Conservation (phyloP, 2,113 vertebrate species). For the Leptobrachium leishanense region DNA sequence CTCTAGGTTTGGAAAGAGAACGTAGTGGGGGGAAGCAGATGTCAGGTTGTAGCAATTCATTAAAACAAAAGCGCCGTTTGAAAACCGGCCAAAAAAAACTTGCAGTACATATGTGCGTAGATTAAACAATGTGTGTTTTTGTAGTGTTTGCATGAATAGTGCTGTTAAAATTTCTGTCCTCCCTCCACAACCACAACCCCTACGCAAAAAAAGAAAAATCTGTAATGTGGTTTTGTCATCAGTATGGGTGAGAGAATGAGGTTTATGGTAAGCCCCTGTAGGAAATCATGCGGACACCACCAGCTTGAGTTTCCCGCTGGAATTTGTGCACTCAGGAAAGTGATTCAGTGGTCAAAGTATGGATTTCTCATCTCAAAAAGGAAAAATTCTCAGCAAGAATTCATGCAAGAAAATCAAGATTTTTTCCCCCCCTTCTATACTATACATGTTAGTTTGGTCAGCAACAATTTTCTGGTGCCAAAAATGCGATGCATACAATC, state of each 20-base stretch:
- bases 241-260: conserved; percentile 17
- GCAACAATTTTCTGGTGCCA: background rate
- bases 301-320: conserved; percentile 21
- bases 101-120: conserved; percentile 17
- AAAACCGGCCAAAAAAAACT: conserved; percentile 28
- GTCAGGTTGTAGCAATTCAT: conserved; percentile 8
- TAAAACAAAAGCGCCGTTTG: conserved; percentile 21
- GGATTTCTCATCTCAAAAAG: conserved; percentile 25
- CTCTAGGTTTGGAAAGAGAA: background rate
- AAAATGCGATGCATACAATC: background rate
- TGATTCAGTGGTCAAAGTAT: conserved; percentile 27
- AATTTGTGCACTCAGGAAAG: conserved; percentile 34
- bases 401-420: background rate
- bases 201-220: conserved; percentile 28
- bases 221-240: conserved; percentile 42
- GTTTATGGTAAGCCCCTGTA: conserved; percentile 24
- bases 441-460: background rate
- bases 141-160: conserved; percentile 24
- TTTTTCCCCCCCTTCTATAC: background rate
- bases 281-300: conserved; percentile 30
- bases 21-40: background rate
- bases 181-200: conserved; percentile 38
- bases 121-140: conserved; percentile 34
- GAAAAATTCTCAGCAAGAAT: background rate
- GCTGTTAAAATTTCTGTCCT: conserved; percentile 16